Conservation (phyloP, 2,888 invertebrate genomes). For the Tenthredo amoena region DNA sequence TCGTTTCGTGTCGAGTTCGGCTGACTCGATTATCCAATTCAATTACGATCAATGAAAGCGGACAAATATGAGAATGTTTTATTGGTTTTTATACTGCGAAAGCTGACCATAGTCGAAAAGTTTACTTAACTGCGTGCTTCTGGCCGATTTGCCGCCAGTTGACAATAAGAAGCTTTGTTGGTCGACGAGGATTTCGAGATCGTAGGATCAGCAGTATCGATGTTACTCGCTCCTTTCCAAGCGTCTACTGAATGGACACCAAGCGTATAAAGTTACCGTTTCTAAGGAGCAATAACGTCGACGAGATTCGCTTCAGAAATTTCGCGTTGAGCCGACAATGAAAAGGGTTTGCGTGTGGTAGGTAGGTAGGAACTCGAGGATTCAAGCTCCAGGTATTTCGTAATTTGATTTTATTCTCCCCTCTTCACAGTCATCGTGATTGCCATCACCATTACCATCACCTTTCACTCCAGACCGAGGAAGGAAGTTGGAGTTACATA, state of each 20-base stretch:
- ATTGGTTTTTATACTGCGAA: slow-evolving; percentile 11
- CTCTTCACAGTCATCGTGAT: neutral
- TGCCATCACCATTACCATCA: slow-evolving; percentile 21
- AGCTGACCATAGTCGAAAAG: slow-evolving; percentile 20
- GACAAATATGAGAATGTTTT: slow-evolving; percentile 6
- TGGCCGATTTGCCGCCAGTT: neutral
- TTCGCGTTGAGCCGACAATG: slow-evolving; percentile 10
- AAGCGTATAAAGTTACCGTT: slow-evolving; percentile 32
- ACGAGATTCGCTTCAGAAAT: neutral
- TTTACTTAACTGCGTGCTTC: slow-evolving; percentile 25
- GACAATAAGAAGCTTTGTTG: slow-evolving; percentile 21
- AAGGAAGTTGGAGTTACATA: slow-evolving; percentile 1
- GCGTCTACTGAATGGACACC: neutral
- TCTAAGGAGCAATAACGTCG: slow-evolving; percentile 37
- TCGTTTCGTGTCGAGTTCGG: neutral
- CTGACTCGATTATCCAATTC: slow-evolving; percentile 22
- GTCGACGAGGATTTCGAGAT: slow-evolving; percentile 9
- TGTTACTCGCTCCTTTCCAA: slow-evolving; percentile 3
- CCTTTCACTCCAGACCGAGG: neutral
- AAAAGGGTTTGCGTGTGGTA: neutral
- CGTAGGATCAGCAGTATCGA: slow-evolving; percentile 23
- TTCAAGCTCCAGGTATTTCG: slow-evolving; percentile 31
- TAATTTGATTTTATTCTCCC: slow-evolving; percentile 40
- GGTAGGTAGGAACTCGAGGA: neutral
- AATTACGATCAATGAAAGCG: neutral